Percentiles rank a stretch among this genome's conserved stretches.
phyloP scores from a whole-genome alignment of 2,797 vertebrate species.

The Ctenopoma multispine region DNA sequence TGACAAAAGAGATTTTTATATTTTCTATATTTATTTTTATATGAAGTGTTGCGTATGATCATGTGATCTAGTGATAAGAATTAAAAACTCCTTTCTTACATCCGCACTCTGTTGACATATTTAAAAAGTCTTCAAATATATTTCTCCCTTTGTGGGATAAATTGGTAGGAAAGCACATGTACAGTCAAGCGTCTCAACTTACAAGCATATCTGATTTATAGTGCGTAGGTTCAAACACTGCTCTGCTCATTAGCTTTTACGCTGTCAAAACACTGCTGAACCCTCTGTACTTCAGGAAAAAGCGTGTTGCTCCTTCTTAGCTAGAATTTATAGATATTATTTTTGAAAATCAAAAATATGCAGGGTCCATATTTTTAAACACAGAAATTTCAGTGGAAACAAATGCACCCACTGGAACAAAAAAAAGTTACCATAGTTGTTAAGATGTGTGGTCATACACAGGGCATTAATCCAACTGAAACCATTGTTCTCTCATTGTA shows the following conservation, averaged over 20 bases:
- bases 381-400: conserved; percentile 16
- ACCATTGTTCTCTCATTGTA: conserved; percentile 24
- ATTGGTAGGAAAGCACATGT: conserved; percentile 15
- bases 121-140: conserved; percentile 7
- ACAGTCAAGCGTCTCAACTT: conserved; percentile 12
- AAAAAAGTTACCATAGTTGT: conserved; percentile 14
- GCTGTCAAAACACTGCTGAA: conserved; percentile 41
- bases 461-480: conserved; percentile 27
- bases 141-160: conserved; percentile 18
- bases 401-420: neutral
- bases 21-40: conserved; percentile 10
- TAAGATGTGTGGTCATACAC: conserved; percentile 25
- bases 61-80: conserved; percentile 4
- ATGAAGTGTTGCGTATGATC: conserved; percentile 19
- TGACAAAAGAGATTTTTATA: neutral
- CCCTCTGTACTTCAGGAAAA: conserved; percentile 15
- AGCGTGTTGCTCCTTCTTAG: conserved; percentile 3
- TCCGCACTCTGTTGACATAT: conserved; percentile 16
- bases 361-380: neutral
- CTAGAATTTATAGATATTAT: conserved; percentile 20
- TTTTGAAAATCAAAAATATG: neutral
- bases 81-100: conserved; percentile 14
- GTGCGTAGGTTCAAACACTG: conserved; percentile 36
- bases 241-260: conserved; percentile 49
- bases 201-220: conserved; percentile 22